Base-by-base conservation (phyloP, 1,140 invertebrate genomes). In the Microvelia longipes region DNA sequence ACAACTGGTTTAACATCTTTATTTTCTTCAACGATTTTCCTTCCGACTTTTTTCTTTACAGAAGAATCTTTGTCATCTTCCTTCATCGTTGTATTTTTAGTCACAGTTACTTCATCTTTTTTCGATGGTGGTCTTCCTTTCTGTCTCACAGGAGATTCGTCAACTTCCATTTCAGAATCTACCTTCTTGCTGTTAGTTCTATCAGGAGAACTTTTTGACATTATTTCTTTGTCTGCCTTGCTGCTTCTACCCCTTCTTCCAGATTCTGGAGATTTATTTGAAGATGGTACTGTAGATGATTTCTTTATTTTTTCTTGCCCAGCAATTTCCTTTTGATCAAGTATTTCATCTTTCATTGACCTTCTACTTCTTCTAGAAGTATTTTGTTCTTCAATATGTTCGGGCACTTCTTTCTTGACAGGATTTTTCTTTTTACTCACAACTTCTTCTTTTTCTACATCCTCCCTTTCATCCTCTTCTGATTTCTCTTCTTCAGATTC, bases 391-490 rank as follows among this genome's bases (percentile, higher is more conserved):
- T n/a, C n/a, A n/a, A n/a, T n/a, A n/a, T n/a, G n/a, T n/a, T n/a
- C n/a, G n/a, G n/a, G n/a, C n/a, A 13, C n/a, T 60, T 60, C 50
- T n/a, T 13, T 60, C 13, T 60, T n/a, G 50, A 1, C 2, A 25
- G 27, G 2, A 68, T 14, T 68, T 28, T 68, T 68, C 19, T 60
- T 24, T 68, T 60, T 0, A 19, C 11, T 14, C 1, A 71, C 70
- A 30, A 69, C 69, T 62, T 73, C 71, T 26, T 29, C 72, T 66
- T 71, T 68, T 2, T 70, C 68, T 11, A 72, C 72, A 19, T 13
- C 66, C 26, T 70, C 28, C 69, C 14, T 28, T 5, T 69, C 68
- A 29, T 71, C 70, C 24, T 25, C 69, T 25, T 67, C 62, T 28
- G 70, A 67, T 65, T 70, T 69, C 67, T 73, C 68, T 35, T 64